phyloP scores from a whole-genome alignment of 2,113 vertebrate genomes.

The Coptodon bakossiorum region DNA sequence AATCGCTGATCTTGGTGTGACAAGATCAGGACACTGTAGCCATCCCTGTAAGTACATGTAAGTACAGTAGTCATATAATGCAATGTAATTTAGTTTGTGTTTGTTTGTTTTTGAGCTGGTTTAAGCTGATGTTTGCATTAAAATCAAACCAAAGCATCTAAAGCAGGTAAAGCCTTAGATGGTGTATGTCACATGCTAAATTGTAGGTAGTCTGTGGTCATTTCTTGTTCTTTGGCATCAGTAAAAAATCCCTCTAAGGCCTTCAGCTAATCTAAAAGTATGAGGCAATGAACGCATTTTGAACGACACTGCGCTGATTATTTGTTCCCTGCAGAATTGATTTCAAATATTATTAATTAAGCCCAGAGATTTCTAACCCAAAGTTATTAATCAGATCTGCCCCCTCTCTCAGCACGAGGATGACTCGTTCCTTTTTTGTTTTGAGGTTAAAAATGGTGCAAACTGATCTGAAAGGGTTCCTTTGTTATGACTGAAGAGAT shows the following conservation, averaged over 20 bases:
- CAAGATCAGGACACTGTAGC: background rate
- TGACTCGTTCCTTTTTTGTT: background rate
- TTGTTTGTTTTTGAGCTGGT: background rate
- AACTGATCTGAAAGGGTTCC: background rate
- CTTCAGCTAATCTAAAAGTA: background rate
- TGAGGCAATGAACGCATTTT: rapidly evolving
- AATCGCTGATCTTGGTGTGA: background rate
- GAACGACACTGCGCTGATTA: background rate
- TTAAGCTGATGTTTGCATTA: background rate
- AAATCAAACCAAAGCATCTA: background rate
- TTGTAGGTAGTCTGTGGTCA: background rate
- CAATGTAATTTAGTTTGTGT: background rate
- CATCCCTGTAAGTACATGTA: background rate
- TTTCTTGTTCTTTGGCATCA: background rate
- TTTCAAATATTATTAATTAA: background rate
- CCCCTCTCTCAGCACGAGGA: background rate
- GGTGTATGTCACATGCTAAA: background rate
- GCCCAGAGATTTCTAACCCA: background rate
- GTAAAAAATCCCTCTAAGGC: background rate
- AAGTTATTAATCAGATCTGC: background rate
- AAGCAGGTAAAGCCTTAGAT: background rate
- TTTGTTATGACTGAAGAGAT: background rate
- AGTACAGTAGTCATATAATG: background rate
- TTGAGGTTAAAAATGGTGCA: background rate
- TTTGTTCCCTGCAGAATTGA: background rate